phyloP scores from a whole-genome alignment of 2,797 vertebrate species.

The Notolabrus celidotus region DNA sequence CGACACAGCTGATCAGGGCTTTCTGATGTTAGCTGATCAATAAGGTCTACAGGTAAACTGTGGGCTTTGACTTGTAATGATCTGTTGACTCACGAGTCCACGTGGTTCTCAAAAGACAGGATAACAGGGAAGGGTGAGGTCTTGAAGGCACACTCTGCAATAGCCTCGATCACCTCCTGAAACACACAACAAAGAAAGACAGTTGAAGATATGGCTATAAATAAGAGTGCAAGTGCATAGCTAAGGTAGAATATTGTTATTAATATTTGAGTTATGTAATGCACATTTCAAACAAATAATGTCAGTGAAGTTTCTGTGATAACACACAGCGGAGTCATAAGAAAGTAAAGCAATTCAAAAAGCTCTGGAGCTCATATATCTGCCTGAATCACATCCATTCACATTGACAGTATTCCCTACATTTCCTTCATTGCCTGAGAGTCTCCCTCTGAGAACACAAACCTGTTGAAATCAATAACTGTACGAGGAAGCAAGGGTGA shows the following conservation, averaged over 20 bases:
- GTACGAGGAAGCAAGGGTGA: slow-evolving; percentile 3
- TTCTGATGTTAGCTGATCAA: slow-evolving; percentile 21
- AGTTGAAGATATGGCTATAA: too few relatives aligned
- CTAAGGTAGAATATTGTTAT: background rate
- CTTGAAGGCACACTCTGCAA: slow-evolving; percentile 97
- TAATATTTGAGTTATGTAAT: background rate
- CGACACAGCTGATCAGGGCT: background rate
- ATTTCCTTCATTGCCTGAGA: slow-evolving; percentile 10
- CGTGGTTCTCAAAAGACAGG: slow-evolving; percentile 97
- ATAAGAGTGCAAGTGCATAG: too few relatives aligned
- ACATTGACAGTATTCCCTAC: slow-evolving; percentile 12
- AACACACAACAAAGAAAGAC: slow-evolving; percentile 5
- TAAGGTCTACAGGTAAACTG: background rate
- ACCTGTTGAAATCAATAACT: slow-evolving; percentile 28
- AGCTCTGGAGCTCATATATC: background rate
- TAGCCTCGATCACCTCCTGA: slow-evolving; percentile 98
- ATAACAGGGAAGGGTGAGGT: slow-evolving; percentile 95
- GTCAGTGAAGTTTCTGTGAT: background rate
- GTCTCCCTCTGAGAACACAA: background rate
- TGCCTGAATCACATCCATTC: slow-evolving; percentile 13
- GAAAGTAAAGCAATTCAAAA: background rate
- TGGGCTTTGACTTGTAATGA: background rate
- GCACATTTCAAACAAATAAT: background rate
- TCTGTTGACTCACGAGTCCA: slow-evolving; percentile 94
- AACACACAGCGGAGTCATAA: background rate